Conservation (phyloP, 1,140 invertebrate genomes). For the Tetramorium simillimum region DNA sequence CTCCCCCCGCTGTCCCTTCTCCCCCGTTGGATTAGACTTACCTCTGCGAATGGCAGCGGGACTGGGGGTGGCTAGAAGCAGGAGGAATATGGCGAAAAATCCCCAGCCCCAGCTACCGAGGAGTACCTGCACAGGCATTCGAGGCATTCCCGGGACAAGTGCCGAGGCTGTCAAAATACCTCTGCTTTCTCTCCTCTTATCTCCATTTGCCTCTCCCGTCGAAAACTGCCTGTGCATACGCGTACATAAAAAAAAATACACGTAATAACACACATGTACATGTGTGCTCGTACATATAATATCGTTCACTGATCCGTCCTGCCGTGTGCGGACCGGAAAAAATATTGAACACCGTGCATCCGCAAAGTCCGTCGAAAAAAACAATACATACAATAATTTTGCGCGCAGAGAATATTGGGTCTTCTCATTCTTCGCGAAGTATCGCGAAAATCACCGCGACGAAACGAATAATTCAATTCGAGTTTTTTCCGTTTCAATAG, state of each 20-base stretch:
- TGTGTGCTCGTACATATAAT: neutral
- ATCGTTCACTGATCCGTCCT: neutral
- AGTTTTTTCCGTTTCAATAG: neutral
- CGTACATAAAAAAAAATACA: neutral
- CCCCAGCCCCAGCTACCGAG: conserved; percentile 80
- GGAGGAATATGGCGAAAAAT: conserved; percentile 79
- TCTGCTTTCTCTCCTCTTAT: conserved; percentile 70
- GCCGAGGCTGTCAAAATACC: conserved; percentile 78
- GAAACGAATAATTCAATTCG: neutral
- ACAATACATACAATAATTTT: neutral
- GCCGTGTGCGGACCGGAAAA: neutral
- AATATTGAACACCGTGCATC: conserved; percentile 3
- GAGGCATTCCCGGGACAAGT: conserved; percentile 60
- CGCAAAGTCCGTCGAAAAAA: conserved; percentile 5
- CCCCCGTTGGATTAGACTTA: conserved; percentile 68
- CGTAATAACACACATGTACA: neutral
- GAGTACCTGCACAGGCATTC: conserved; percentile 76
- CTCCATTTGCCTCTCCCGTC: conserved; percentile 76
- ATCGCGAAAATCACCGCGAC: neutral
- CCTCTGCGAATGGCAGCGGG: conserved; percentile 83
- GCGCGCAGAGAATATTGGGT: neutral
- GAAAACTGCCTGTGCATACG: conserved; percentile 70
- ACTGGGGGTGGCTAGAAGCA: conserved; percentile 82
- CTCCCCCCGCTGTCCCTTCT: neutral
- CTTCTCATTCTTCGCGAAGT: neutral